These are phyloP conservation scores for Drosophila nebulosa DNA, from an alignment of 1,140 invertebrate species.

Conservation along the genomic window DNA sequence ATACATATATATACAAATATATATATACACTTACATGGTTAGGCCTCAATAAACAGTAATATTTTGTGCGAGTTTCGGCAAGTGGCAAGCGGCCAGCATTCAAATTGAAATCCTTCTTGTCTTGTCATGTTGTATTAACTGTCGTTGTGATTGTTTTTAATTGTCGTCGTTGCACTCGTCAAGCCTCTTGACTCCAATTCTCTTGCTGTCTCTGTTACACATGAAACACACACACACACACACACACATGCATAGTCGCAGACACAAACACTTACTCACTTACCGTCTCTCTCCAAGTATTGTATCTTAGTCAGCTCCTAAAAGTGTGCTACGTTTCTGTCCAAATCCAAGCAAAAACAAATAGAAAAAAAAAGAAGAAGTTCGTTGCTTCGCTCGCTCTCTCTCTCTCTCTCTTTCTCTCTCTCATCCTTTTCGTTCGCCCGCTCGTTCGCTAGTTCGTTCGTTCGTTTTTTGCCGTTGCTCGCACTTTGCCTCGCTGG, in stretches of 20 bases:
- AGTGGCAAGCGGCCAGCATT: neutral
- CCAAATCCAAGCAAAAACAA: neutral
- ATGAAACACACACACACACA: constrained; percentile 14
- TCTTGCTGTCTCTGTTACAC: constrained; percentile 15
- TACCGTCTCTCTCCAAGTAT: neutral
- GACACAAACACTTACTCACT: constrained; percentile 18
- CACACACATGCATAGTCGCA: no score
- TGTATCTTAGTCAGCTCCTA: constrained; percentile 11
- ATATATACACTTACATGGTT: neutral
- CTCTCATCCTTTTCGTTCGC: no score
- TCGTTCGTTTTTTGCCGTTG: constrained; percentile 13
- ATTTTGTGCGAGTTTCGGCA: neutral
- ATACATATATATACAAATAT: neutral
- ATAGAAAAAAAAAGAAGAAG: constrained; percentile 18
- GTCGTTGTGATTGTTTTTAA: constrained; percentile 56
- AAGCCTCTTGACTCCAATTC: constrained; percentile 16
- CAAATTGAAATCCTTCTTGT: constrained; percentile 22
- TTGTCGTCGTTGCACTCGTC: constrained; percentile 48
- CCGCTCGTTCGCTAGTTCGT: constrained; percentile 20
- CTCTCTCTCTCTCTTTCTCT: no score
- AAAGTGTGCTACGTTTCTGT: constrained; percentile 51
- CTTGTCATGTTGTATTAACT: constrained; percentile 63
- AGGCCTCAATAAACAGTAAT: neutral
- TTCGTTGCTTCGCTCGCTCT: constrained; percentile 15
- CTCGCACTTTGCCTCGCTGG: constrained; percentile 18